These are phyloP conservation scores for Sphaerophoria taeniata DNA, from an alignment of 2,888 invertebrate genomes.

Conservation along the genomic window DNA sequence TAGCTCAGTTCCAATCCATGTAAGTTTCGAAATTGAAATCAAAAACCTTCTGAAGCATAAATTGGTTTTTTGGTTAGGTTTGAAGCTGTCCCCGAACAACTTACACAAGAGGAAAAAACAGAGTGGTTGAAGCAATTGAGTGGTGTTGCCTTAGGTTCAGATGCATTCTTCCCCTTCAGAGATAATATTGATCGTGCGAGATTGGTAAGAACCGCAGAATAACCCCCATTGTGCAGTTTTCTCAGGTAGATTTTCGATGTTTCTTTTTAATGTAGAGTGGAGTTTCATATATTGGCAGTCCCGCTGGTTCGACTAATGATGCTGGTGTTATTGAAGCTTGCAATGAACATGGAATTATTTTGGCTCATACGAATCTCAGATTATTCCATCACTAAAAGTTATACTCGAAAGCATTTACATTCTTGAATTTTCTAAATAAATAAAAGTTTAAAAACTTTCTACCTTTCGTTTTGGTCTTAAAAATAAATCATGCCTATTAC, in stretches of 20 bases:
- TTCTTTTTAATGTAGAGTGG: slow-evolving; percentile 89
- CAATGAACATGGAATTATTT: slow-evolving; percentile 93
- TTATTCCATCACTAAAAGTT: slow-evolving; percentile 94
- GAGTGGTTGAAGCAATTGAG: slow-evolving; percentile 89
- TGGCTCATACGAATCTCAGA: slow-evolving; percentile 95
- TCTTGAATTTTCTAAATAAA: background rate
- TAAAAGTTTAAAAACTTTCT: no score
- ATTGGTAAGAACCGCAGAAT: slow-evolving; percentile 85
- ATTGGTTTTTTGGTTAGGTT: slow-evolving; percentile 77
- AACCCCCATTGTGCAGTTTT: background rate
- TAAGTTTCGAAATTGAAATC: slow-evolving; percentile 83
- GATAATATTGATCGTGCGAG: slow-evolving; percentile 97
- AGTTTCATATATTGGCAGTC: slow-evolving; percentile 96
- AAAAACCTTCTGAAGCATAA: no score
- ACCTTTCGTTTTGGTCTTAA: no score
- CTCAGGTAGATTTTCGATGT: background rate
- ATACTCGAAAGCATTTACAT: background rate
- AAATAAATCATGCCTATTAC: no score
- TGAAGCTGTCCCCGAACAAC: slow-evolving; percentile 86
- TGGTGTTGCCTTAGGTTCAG: slow-evolving; percentile 94
- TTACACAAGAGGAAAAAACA: slow-evolving; percentile 87
- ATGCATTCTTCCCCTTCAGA: slow-evolving; percentile 99
- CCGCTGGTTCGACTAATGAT: slow-evolving; percentile 97
- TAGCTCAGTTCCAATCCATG: slow-evolving; percentile 88
- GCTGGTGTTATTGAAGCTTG: slow-evolving; percentile 94